Evolutionary conservation across 2,888 invertebrate genomes (phyloP).

Genomic region (Netelia inedita): DNA sequence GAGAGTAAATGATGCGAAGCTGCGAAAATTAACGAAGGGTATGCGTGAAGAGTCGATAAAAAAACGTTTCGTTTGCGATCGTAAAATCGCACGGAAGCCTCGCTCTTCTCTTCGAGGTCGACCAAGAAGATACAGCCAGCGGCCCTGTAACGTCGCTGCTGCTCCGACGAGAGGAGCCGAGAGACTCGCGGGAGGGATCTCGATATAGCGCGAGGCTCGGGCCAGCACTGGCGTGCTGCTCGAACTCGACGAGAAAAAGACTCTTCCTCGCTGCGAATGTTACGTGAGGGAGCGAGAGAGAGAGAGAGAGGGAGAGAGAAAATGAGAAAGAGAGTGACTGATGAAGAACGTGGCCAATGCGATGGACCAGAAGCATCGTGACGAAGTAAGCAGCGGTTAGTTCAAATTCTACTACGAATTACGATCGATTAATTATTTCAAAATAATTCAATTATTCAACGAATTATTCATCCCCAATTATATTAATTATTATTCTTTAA

Average conservation of each 20-base stretch:
- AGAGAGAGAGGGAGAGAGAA: slow-evolving; percentile 16
- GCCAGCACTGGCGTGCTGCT: slow-evolving; percentile 70
- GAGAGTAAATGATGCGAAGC: neutral
- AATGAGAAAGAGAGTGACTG: slow-evolving; percentile 42
- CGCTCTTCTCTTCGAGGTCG: slow-evolving; percentile 60
- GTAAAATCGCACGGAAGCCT: slow-evolving; percentile 6
- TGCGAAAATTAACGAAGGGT: neutral
- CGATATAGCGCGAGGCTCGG: slow-evolving; percentile 72
- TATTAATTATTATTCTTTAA: no score
- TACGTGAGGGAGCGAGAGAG: slow-evolving; percentile 47
- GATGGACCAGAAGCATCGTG: slow-evolving; percentile 59
- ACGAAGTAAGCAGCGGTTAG: slow-evolving; percentile 65
- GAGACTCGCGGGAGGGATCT: slow-evolving; percentile 71
- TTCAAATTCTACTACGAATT: slow-evolving; percentile 65
- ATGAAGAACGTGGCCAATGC: slow-evolving; percentile 52
- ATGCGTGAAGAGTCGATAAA: slow-evolving; percentile 5
- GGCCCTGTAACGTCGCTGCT: slow-evolving; percentile 52
- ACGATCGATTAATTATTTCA: neutral
- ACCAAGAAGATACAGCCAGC: slow-evolving; percentile 47
- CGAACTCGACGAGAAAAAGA: slow-evolving; percentile 62
- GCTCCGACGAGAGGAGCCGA: slow-evolving; percentile 63
- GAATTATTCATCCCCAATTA: no score
- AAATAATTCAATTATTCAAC: neutral
- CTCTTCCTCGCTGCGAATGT: slow-evolving; percentile 53
- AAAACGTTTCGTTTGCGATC: slow-evolving; percentile 13